Evolutionary conservation across 2,888 invertebrate species (phyloP).

Genomic region (Sarcophaga subvicina): DNA sequence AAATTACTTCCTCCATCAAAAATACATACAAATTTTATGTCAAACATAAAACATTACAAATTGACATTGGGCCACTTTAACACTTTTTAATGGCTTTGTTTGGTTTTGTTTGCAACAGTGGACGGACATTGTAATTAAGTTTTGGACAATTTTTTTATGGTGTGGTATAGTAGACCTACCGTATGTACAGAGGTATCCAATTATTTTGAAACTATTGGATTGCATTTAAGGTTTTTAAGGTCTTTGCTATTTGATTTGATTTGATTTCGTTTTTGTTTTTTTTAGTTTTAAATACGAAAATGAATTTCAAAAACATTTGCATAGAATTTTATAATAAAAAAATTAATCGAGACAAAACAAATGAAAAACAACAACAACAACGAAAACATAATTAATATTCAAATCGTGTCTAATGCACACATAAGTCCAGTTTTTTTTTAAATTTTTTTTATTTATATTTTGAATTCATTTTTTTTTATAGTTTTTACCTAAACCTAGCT

Average conservation of each 20-base stretch:
- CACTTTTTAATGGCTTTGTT: constrained; percentile 10
- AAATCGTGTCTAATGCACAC: not conserved
- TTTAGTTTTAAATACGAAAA: not conserved
- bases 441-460: constrained; percentile 1
- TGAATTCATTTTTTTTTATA: constrained; percentile 19
- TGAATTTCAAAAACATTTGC: not conserved
- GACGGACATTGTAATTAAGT: not conserved
- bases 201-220: not conserved
- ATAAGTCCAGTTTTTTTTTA: not conserved
- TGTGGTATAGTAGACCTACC: too few relatives aligned
- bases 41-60: constrained; percentile 1
- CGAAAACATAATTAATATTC: constrained; percentile 35
- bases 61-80: constrained; percentile 44
- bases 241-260: not conserved
- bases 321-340: not conserved
- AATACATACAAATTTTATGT: not conserved
- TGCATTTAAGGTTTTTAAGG: not conserved
- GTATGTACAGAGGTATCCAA: too few relatives aligned
- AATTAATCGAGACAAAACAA: too few relatives aligned
- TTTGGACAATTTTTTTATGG: too few relatives aligned
- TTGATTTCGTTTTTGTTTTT: not conserved
- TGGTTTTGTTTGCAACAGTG: not conserved
- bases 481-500: not conserved
- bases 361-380: not conserved
- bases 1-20: constrained; percentile 16